Conservation (phyloP, 2,888 invertebrate species). For the Cryptocephalus moraei region DNA sequence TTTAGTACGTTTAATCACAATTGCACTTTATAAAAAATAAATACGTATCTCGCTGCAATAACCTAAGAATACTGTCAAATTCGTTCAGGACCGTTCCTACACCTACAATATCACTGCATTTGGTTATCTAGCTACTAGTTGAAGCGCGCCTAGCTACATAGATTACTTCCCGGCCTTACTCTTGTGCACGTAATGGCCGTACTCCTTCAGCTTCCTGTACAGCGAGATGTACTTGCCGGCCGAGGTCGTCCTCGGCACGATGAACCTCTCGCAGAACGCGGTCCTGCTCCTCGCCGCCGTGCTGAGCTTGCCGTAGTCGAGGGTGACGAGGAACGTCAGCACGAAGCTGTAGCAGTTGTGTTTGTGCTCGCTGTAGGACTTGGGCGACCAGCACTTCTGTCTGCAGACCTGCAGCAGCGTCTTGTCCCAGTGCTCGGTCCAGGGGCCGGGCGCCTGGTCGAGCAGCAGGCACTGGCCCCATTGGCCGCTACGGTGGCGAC, state of each 20-base stretch:
- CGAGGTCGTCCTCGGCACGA: conserved; percentile 69
- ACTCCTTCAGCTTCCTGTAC: conserved; percentile 58
- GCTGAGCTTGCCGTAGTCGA: conserved; percentile 62
- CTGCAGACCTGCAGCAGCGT: conserved; percentile 51
- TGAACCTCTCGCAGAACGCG: conserved; percentile 68
- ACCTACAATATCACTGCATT: too few relatives aligned
- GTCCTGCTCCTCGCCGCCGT: conserved; percentile 57
- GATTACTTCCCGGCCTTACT: not conserved
- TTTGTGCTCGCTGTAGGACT: conserved; percentile 61
- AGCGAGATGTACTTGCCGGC: conserved; percentile 79
- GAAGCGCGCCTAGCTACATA: too few relatives aligned
- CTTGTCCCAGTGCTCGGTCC: conserved; percentile 62
- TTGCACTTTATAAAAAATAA: too few relatives aligned
- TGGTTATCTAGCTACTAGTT: too few relatives aligned
- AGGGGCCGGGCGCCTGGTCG: conserved; percentile 50
- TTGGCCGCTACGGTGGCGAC: conserved; percentile 40
- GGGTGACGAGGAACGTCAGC: conserved; percentile 61
- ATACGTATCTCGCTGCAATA: too few relatives aligned
- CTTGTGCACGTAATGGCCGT: conserved; percentile 43
- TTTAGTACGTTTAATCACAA: too few relatives aligned
- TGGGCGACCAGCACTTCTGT: conserved; percentile 53
- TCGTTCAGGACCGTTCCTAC: too few relatives aligned
- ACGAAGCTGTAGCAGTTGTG: conserved; percentile 86
- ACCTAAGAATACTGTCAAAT: too few relatives aligned
- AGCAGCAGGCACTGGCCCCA: conserved; percentile 64